phyloP scores from a whole-genome alignment of 2,113 vertebrate species.

The Epinephelus fuscoguttatus region DNA sequence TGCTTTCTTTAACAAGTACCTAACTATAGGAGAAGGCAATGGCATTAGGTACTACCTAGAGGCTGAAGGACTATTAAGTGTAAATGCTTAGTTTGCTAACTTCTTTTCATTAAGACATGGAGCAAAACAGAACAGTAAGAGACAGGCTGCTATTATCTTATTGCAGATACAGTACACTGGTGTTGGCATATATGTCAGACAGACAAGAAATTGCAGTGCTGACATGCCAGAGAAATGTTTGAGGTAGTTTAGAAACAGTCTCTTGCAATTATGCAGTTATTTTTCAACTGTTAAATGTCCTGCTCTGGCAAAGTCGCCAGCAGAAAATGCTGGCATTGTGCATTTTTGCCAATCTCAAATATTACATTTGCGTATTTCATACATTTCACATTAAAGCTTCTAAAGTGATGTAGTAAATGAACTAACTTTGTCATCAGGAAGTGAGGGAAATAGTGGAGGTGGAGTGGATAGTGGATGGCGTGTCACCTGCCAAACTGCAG shows the following conservation, averaged over 20 bases:
- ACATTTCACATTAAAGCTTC: too few relatives aligned
- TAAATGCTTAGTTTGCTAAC: constrained; percentile 14
- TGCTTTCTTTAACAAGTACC: constrained; percentile 1
- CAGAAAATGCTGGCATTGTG: too few relatives aligned
- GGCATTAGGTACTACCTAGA: not conserved
- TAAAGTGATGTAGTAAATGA: too few relatives aligned
- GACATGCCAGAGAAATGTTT: not conserved
- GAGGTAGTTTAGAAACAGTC: not conserved
- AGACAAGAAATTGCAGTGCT: not conserved
- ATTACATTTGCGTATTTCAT: too few relatives aligned
- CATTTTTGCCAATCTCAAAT: too few relatives aligned
- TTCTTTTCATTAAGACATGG: constrained; percentile 9
- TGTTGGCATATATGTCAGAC: not conserved
- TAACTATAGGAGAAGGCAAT: not conserved
- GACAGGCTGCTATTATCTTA: too few relatives aligned
- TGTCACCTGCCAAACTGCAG: too few relatives aligned
- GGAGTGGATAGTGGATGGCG: too few relatives aligned
- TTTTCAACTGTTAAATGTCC: not conserved
- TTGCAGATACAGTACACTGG: not conserved
- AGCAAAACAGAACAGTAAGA: not conserved
- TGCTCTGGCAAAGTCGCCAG: too few relatives aligned
- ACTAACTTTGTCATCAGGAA: too few relatives aligned
- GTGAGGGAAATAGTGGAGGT: too few relatives aligned
- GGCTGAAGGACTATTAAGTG: not conserved
- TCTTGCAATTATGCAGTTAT: not conserved